phyloP scores from a whole-genome alignment of 2,888 invertebrate genomes.

The Drosophila borealis region DNA sequence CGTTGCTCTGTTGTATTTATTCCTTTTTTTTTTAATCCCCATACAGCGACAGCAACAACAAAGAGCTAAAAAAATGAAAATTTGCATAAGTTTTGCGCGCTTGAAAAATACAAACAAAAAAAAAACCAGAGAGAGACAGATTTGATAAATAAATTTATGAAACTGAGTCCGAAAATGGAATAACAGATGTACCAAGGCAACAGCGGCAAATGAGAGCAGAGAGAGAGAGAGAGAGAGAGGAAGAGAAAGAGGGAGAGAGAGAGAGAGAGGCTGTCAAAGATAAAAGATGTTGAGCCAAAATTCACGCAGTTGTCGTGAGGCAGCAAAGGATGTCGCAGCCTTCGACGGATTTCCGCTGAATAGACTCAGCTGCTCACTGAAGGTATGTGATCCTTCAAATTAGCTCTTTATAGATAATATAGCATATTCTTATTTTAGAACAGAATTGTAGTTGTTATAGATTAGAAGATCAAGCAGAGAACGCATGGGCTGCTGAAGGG shows the following conservation, averaged over 20 bases:
- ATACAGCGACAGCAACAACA: slow-evolving; percentile 50
- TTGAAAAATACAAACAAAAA: slow-evolving; percentile 29
- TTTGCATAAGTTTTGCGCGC: slow-evolving; percentile 72
- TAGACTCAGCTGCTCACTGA: background rate
- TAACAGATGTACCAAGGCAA: slow-evolving; percentile 45
- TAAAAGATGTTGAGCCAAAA: slow-evolving; percentile 8
- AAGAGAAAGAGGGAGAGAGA: background rate
- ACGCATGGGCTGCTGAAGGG: no score
- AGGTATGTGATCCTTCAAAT: slow-evolving; percentile 19
- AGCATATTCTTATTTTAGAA: no score
- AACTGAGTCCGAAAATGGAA: slow-evolving; percentile 20
- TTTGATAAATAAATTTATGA: slow-evolving; percentile 2
- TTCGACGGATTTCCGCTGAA: background rate
- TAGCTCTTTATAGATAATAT: no score
- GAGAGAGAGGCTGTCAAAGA: slow-evolving; percentile 8
- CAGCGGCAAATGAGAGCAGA: slow-evolving; percentile 14
- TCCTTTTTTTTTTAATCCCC: slow-evolving; percentile 53
- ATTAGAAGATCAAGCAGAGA: no score
- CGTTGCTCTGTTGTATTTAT: slow-evolving; percentile 13
- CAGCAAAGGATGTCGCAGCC: slow-evolving; percentile 27
- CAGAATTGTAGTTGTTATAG: no score
- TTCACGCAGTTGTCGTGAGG: slow-evolving; percentile 20
- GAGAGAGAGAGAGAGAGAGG: background rate
- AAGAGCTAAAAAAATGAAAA: slow-evolving; percentile 58
- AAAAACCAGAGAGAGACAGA: background rate